These are phyloP conservation scores for Melanotaenia nigrans DNA, from an alignment of 2,797 vertebrate species.

Conservation along the genomic window DNA sequence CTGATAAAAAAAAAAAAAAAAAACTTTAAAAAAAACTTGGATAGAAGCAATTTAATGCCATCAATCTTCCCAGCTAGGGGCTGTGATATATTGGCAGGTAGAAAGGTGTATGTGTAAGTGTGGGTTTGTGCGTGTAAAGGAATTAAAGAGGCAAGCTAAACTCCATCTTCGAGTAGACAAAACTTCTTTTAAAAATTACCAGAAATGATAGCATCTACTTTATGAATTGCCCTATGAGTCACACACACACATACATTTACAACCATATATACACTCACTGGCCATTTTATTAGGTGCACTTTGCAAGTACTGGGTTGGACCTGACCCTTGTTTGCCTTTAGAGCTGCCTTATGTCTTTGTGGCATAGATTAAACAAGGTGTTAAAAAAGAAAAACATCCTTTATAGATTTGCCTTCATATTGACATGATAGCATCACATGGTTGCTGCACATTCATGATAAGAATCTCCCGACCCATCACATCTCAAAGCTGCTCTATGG, in stretches of 20 bases:
- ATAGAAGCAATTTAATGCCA: constrained; percentile 88
- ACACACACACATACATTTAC: background rate
- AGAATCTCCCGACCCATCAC: too few species aligned
- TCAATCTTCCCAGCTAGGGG: constrained; percentile 81
- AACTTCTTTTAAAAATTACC: constrained; percentile 32
- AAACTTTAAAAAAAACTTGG: constrained; percentile 67
- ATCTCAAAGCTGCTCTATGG: too few species aligned
- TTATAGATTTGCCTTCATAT: too few species aligned
- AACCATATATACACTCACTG: background rate
- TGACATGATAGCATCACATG: too few species aligned
- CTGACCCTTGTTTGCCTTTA: too few species aligned
- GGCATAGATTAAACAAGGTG: too few species aligned
- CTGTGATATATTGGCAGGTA: constrained; percentile 78
- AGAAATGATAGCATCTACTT: constrained; percentile 4
- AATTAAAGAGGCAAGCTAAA: constrained; percentile 51
- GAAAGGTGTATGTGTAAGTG: constrained; percentile 43
- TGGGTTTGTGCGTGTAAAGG: constrained; percentile 19
- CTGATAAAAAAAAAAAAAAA: constrained; percentile 74
- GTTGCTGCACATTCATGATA: too few species aligned
- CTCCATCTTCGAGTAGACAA: constrained; percentile 37
- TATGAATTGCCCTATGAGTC: background rate
- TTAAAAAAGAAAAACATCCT: too few species aligned
- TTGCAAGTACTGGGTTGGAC: too few species aligned
- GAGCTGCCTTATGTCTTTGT: too few species aligned
- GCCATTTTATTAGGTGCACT: too few species aligned